Percentiles rank a stretch among this genome's conserved stretches.
phyloP scores from a whole-genome alignment of 2,113 vertebrate genomes.

The Heloderma charlesbogerti region DNA sequence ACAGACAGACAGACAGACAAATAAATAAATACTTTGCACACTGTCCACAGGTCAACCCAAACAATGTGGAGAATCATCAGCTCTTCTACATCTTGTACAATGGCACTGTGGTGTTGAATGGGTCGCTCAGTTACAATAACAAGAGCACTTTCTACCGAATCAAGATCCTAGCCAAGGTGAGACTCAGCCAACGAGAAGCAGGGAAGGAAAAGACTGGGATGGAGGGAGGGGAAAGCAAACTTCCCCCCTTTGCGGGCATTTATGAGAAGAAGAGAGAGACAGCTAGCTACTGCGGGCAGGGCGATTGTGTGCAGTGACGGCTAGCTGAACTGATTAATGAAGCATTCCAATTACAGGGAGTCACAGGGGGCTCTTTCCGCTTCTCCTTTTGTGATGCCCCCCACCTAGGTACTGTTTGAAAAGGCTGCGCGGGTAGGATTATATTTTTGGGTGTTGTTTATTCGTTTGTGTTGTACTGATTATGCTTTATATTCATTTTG shows the following conservation, averaged over 20 bases:
- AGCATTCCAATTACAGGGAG: neutral
- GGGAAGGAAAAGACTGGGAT: neutral
- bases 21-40: no score
- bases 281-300: neutral
- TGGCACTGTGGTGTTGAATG: constrained; percentile 75
- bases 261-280: neutral
- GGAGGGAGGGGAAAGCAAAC: neutral
- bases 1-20: no score
- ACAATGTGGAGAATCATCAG: neutral
- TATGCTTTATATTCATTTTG: no score
- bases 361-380: neutral
- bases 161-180: constrained; percentile 75
- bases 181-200: constrained; percentile 30
- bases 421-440: neutral
- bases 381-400: neutral
- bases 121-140: constrained; percentile 76
- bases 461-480: no score
- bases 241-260: neutral
- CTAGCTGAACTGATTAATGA: neutral
- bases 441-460: no score
- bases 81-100: constrained; percentile 74
- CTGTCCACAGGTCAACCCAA: constrained; percentile 77
- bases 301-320: neutral
- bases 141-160: constrained; percentile 85
- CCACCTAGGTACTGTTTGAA: neutral